Conservation (phyloP, 2,113 vertebrate species). For the Hemichromis elongatus region DNA sequence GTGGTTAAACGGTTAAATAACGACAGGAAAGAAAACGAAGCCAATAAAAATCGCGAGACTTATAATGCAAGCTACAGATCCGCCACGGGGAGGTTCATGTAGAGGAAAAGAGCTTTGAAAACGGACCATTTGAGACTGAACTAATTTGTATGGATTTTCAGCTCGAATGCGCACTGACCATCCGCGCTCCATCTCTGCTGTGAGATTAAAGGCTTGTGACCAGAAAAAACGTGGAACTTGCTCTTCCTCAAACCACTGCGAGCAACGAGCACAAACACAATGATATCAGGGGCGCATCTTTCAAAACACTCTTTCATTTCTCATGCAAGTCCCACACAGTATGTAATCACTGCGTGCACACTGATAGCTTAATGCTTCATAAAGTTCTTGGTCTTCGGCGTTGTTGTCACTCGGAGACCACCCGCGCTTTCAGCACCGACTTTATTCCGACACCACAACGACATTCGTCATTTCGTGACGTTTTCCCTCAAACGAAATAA, state of each 20-base stretch:
- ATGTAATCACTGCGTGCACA: not conserved
- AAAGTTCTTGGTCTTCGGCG: not conserved
- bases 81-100: not conserved
- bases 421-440: slow-evolving; percentile 40
- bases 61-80: not conserved
- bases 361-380: slow-evolving; percentile 17
- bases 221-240: slow-evolving; percentile 12
- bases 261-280: not conserved
- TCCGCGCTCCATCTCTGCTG: not conserved
- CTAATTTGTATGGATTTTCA: not conserved
- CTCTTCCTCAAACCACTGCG: slow-evolving; percentile 5
- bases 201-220: slow-evolving; percentile 35
- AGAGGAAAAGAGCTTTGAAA: not conserved
- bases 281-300: not conserved
- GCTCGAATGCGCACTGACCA: not conserved
- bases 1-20: slow-evolving; percentile 51
- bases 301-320: slow-evolving; percentile 17
- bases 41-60: slow-evolving; percentile 40
- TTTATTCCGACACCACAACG: slow-evolving; percentile 7
- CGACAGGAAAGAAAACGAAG: slow-evolving; percentile 30
- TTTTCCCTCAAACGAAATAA: slow-evolving; percentile 17
- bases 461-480: slow-evolving; percentile 30
- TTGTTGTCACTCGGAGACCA: slow-evolving; percentile 60
- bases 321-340: not conserved
- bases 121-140: slow-evolving; percentile 4